phyloP scores from a whole-genome alignment of 2,888 invertebrate genomes.

The Thymelicus acteon region DNA sequence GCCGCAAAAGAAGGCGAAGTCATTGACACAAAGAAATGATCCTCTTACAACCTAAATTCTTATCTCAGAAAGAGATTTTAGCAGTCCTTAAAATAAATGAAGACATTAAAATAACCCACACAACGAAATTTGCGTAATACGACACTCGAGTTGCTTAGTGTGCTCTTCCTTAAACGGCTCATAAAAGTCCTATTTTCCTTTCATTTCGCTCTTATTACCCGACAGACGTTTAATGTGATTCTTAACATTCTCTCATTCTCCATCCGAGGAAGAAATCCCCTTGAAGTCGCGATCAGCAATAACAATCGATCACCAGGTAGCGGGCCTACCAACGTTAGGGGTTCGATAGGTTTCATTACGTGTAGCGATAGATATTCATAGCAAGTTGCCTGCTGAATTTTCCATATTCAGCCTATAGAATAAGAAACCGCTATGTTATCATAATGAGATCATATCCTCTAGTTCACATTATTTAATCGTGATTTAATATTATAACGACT shows the following conservation, averaged over 20 bases:
- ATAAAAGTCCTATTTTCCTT: slow-evolving; percentile 46
- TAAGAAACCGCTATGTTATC: no score
- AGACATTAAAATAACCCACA: slow-evolving; percentile 33
- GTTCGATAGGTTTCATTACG: slow-evolving; percentile 37
- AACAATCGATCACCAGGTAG: slow-evolving; percentile 52
- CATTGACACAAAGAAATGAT: no score
- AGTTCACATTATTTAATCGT: no score
- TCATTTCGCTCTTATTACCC: slow-evolving; percentile 50
- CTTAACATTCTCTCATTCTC: slow-evolving; percentile 41
- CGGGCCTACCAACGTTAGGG: slow-evolving; percentile 47
- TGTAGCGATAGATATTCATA: slow-evolving; percentile 20
- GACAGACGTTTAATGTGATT: slow-evolving; percentile 40
- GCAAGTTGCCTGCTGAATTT: not conserved
- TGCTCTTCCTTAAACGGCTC: slow-evolving; percentile 36
- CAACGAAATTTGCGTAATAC: slow-evolving; percentile 32
- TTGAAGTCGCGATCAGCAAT: slow-evolving; percentile 54
- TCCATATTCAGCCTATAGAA: no score
- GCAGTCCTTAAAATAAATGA: slow-evolving; percentile 19
- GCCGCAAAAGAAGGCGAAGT: no score
- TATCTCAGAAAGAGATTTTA: no score
- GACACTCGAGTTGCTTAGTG: slow-evolving; percentile 28
- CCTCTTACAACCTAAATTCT: no score
- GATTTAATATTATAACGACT: no score
- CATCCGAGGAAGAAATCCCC: slow-evolving; percentile 42
- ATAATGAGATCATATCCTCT: no score